A percentile compares a stretch with the other conserved stretches of the same genome.
These are phyloP conservation scores for Gibbula magus DNA, from an alignment of 2,888 invertebrate species.

Conservation along the genomic window DNA sequence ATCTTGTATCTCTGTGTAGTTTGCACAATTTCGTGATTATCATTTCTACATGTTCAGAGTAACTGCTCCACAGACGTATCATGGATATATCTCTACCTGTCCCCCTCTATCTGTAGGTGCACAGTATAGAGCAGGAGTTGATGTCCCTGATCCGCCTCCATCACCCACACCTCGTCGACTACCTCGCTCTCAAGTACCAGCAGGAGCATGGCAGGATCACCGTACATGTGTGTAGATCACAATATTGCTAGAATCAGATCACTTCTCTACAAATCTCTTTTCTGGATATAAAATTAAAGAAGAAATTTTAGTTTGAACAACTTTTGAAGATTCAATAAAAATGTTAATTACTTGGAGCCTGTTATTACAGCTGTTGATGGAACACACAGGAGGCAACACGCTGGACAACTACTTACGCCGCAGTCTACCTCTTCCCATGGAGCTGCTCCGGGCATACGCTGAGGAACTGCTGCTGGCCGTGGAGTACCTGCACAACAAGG, in stretches of 20 bases:
- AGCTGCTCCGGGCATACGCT: conserved; percentile 82
- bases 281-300: background rate
- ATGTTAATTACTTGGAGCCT: background rate
- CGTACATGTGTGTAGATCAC: conserved; percentile 80
- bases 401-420: conserved; percentile 78
- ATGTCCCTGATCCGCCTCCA: conserved; percentile 82
- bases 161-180: conserved; percentile 85
- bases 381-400: conserved; percentile 75
- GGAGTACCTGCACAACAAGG: conserved; percentile 86
- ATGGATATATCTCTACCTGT: background rate
- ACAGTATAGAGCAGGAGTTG: conserved; percentile 86
- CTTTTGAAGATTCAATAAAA: background rate
- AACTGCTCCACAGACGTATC: no score
- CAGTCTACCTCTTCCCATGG: conserved; percentile 78
- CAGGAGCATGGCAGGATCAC: conserved; percentile 81
- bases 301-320: conserved; percentile 56
- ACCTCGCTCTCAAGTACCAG: conserved; percentile 82
- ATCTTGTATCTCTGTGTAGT: no score
- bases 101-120: conserved; percentile 77
- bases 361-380: conserved; percentile 73
- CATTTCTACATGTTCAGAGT: no score
- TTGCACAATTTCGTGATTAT: no score
- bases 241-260: no score
- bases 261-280: no score
- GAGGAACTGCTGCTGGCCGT: conserved; percentile 85